phyloP scores from a whole-genome alignment of 2,797 vertebrate genomes.

The Loris lydekkerianus region DNA sequence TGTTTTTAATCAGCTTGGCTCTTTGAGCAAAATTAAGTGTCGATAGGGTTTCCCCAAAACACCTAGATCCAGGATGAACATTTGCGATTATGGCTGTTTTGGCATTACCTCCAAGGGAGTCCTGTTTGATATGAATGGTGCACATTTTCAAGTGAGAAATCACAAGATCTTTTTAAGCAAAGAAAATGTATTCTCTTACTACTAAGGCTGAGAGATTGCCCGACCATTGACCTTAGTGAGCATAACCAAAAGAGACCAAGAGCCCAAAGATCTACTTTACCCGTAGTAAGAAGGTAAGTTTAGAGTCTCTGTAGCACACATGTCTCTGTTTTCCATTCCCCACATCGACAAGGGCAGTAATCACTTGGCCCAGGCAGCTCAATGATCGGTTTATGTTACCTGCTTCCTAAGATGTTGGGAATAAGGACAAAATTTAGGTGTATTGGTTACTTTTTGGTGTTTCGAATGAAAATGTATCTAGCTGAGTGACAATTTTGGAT shows the following conservation, averaged over 20 bases:
- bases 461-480: conserved; percentile 16
- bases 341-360: conserved; percentile 96
- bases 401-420: conserved; percentile 91
- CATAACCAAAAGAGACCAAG: not conserved
- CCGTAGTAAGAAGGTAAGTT: conserved; percentile 96
- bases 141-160: conserved; percentile 1
- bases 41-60: conserved; percentile 97
- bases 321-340: conserved; percentile 96
- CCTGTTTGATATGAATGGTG: conserved; percentile 88
- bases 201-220: not conserved
- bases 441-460: not conserved
- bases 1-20: conserved; percentile 98
- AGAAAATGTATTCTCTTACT: not conserved
- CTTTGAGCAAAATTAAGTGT: conserved; percentile 98
- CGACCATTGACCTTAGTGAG: not conserved
- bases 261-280: conserved; percentile 85
- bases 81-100: conserved; percentile 98
- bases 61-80: conserved; percentile 97
- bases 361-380: conserved; percentile 97
- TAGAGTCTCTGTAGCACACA: conserved; percentile 97
- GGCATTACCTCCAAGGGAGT: conserved; percentile 98
- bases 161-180: not conserved
- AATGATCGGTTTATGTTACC: conserved; percentile 97
- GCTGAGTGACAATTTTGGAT: not conserved
- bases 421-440: conserved; percentile 28